Evolutionary conservation across 2,888 invertebrate genomes (phyloP).

Genomic region (Andrena haemorrhoa): DNA sequence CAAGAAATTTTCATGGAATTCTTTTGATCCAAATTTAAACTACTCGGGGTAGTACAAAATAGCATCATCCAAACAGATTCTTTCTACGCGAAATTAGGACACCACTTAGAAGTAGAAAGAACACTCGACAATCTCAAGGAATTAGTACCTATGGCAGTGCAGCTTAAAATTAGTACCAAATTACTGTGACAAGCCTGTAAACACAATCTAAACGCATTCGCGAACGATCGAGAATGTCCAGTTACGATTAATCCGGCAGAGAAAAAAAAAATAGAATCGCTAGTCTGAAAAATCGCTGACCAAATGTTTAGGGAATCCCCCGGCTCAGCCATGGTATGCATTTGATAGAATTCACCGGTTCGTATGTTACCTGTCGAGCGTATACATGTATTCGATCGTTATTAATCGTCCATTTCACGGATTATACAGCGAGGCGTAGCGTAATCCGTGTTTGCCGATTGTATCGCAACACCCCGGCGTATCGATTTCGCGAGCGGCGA

Average conservation of each 20-base stretch:
- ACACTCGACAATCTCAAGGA: no score
- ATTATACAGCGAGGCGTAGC: conserved; percentile 43
- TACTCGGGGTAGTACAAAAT: no score
- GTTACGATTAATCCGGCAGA: background rate
- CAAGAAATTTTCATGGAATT: no score
- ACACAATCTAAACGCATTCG: no score
- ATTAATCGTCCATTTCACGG: conserved; percentile 60
- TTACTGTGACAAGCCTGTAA: no score
- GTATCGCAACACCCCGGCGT: conserved; percentile 44
- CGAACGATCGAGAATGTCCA: background rate
- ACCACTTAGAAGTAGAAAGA: no score
- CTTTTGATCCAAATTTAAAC: no score
- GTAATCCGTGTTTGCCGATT: conserved; percentile 58
- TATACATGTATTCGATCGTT: conserved; percentile 38
- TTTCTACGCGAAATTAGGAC: no score
- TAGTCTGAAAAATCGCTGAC: background rate
- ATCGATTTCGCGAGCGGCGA: conserved; percentile 36
- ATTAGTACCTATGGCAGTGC: no score
- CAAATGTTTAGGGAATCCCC: background rate
- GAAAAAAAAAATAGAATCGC: conserved; percentile 2
- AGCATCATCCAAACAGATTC: no score
- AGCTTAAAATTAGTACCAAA: no score
- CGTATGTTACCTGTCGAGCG: conserved; percentile 23
- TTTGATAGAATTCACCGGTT: conserved; percentile 45
- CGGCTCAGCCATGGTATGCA: conserved; percentile 8